Evolutionary conservation across 2,888 invertebrate genomes (phyloP).

Genomic region (Portevinia maculata): DNA sequence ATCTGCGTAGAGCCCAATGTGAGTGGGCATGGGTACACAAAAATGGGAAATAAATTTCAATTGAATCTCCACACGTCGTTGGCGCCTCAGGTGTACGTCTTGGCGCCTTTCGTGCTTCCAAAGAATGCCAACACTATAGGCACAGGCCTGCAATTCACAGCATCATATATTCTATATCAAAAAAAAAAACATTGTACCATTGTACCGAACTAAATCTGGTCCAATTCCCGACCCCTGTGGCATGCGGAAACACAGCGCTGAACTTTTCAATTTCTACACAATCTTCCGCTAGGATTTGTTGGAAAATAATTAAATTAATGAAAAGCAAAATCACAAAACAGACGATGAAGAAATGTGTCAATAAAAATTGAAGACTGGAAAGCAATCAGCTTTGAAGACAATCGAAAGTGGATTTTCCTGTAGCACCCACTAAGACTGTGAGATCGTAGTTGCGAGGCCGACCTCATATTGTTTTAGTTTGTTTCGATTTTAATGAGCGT

Average conservation of each 20-base stretch:
- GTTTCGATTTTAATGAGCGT: constrained; percentile 67
- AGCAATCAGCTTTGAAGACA: constrained; percentile 60
- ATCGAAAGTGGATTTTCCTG: constrained; percentile 69
- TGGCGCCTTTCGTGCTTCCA: constrained; percentile 6
- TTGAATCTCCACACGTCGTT: constrained; percentile 58
- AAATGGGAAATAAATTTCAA: constrained; percentile 68
- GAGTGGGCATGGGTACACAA: constrained; percentile 55
- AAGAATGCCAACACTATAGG: constrained; percentile 29
- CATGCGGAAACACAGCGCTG: constrained; percentile 55
- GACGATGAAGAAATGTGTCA: constrained; percentile 73
- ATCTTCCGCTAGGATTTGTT: constrained; percentile 39
- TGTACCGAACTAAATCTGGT: constrained; percentile 29
- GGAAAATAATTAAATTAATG: constrained; percentile 70
- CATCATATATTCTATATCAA: constrained; percentile 19
- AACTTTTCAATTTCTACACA: constrained; percentile 29
- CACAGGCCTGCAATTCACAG: background rate
- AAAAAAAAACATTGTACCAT: constrained; percentile 10
- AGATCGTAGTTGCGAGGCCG: constrained; percentile 11
- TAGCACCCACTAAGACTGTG: constrained; percentile 65
- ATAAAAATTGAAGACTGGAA: constrained; percentile 73
- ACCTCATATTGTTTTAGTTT: constrained; percentile 34
- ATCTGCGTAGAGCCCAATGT: constrained; percentile 42
- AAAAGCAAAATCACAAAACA: constrained; percentile 48
- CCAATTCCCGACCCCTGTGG: constrained; percentile 50
- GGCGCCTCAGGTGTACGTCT: constrained; percentile 38